Conservation (phyloP, 2,888 invertebrate species). For the Ochlodes sylvanus region DNA sequence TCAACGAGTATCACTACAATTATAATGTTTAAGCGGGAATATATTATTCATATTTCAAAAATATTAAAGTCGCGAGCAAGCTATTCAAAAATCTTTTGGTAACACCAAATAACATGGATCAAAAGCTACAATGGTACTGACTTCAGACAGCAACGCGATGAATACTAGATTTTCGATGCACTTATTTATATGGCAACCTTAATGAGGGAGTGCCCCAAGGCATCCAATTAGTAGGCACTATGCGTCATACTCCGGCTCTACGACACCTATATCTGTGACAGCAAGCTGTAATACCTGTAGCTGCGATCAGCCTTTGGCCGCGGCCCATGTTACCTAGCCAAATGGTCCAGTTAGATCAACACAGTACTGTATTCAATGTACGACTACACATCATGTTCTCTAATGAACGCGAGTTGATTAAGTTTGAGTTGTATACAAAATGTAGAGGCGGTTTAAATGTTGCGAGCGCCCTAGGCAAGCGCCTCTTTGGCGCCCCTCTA, state of each 20-base stretch:
- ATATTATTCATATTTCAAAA: too few species aligned
- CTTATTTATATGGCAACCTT: constrained; percentile 1
- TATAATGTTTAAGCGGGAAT: too few species aligned
- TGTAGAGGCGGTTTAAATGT: too few species aligned
- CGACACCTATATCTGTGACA: constrained; percentile 37
- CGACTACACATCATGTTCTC: too few species aligned
- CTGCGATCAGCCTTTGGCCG: constrained; percentile 46
- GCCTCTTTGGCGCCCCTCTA: too few species aligned
- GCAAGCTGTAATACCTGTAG: constrained; percentile 45
- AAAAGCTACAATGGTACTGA: too few species aligned
- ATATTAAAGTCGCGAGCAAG: too few species aligned
- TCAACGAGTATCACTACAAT: not conserved
- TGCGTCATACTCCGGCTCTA: constrained; percentile 8
- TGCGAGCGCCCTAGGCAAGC: too few species aligned
- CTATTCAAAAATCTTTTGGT: too few species aligned
- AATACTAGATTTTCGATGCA: not conserved
- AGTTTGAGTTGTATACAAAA: too few species aligned
- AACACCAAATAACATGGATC: too few species aligned
- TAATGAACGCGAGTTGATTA: too few species aligned
- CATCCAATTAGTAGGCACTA: constrained; percentile 16
- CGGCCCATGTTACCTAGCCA: constrained; percentile 48
- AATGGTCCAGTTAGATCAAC: constrained; percentile 32
- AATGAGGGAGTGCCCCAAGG: constrained; percentile 4
- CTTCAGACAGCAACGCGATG: not conserved
- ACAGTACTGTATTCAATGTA: not conserved